Percentiles rank a stretch among this genome's conserved stretches.
Conservation (phyloP, 2,888 invertebrate genomes). For the Protophormia terraenovae region DNA sequence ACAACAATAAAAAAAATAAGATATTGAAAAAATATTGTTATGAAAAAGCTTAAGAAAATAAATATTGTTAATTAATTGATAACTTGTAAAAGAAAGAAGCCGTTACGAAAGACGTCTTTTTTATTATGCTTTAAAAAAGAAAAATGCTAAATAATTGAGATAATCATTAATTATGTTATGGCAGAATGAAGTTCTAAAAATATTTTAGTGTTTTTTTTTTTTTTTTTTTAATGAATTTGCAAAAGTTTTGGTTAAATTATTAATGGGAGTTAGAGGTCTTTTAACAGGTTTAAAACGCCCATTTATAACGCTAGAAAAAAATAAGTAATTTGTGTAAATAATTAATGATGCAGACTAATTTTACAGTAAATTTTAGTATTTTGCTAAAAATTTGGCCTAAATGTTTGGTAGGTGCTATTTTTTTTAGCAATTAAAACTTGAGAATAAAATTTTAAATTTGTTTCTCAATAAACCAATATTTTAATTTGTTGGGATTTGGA, state of each 20-base stretch:
- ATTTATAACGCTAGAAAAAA: too few relatives aligned
- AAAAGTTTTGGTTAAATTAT: not conserved
- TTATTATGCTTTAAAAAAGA: not conserved
- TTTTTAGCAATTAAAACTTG: too few relatives aligned
- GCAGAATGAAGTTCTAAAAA: not conserved
- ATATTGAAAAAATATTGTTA: not conserved
- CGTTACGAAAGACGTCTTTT: not conserved
- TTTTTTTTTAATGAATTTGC: too few relatives aligned
- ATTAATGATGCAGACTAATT: too few relatives aligned
- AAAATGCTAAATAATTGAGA: not conserved
- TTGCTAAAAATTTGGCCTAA: too few relatives aligned
- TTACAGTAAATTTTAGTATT: too few relatives aligned
- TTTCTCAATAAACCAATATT: too few relatives aligned
- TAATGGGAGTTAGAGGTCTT: not conserved
- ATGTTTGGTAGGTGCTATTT: too few relatives aligned
- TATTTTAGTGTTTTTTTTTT: not conserved
- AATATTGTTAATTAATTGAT: slow-evolving; percentile 59
- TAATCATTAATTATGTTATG: not conserved
- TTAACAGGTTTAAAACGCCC: too few relatives aligned
- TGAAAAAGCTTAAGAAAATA: slow-evolving; percentile 12
- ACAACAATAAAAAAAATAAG: slow-evolving; percentile 31
- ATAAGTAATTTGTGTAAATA: too few relatives aligned
- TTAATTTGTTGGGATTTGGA: too few relatives aligned
- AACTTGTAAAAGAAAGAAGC: slow-evolving; percentile 4
- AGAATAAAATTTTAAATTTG: too few relatives aligned